These are phyloP conservation scores for Brachyalestes nurse DNA, from an alignment of 2,797 vertebrate genomes.

Conservation along the genomic window DNA sequence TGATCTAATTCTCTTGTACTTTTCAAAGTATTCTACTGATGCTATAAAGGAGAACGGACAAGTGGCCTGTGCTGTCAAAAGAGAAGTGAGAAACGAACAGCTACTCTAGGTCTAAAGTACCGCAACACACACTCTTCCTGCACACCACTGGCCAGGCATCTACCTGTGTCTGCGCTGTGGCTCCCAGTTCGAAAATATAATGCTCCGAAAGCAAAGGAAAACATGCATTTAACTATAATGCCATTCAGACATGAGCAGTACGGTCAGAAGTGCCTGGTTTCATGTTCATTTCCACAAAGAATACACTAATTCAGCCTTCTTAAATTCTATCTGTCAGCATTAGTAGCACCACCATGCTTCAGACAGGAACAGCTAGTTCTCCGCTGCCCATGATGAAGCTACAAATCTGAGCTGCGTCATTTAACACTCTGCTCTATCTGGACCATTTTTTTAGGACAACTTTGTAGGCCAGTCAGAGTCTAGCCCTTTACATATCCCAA, in stretches of 20 bases:
- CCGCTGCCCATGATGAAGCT: background rate
- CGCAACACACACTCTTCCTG: background rate
- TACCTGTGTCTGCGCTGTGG: background rate
- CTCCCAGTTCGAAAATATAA: background rate
- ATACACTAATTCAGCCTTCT: background rate
- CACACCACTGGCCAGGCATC: background rate
- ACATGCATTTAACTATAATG: background rate
- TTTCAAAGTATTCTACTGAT: background rate
- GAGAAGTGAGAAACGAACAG: conserved; percentile 1
- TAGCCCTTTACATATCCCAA: background rate
- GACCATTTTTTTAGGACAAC: background rate
- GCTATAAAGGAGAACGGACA: background rate
- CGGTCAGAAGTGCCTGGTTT: background rate
- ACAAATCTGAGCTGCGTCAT: conserved; percentile 5
- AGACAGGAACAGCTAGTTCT: background rate
- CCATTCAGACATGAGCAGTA: background rate
- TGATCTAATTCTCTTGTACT: background rate
- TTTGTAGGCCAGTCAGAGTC: conserved; percentile 5
- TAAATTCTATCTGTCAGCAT: background rate
- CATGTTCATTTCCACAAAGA: background rate
- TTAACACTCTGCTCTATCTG: conserved; percentile 1
- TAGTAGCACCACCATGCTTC: background rate
- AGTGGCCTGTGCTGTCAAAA: conserved; percentile 1
- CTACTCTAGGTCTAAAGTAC: background rate
- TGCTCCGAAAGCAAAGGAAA: background rate